These are phyloP conservation scores for Gnathonemus echidnorhynchus DNA, from an alignment of 2,113 vertebrate species.

Conservation along the genomic window DNA sequence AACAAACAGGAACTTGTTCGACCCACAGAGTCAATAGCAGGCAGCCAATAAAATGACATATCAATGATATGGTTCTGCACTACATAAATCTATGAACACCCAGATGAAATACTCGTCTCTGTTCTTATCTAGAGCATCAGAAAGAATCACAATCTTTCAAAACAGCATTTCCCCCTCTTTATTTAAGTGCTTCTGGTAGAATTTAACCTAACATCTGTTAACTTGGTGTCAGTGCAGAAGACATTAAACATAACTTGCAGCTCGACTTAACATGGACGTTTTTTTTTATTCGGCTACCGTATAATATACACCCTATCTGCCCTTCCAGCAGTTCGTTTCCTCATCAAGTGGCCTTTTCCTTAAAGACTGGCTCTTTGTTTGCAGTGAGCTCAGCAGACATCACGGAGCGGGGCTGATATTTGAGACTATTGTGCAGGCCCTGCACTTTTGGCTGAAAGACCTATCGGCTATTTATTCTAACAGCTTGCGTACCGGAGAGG, in stretches of 20 bases:
- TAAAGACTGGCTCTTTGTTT: constrained; percentile 59
- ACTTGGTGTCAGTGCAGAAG: neutral
- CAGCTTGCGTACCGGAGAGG: neutral
- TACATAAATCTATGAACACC: neutral
- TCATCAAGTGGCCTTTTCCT: constrained; percentile 43
- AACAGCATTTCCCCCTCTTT: neutral
- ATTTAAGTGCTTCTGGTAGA: neutral
- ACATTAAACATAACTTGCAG: neutral
- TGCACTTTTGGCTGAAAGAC: constrained; percentile 24
- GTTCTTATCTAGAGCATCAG: neutral
- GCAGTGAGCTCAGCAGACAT: constrained; percentile 42
- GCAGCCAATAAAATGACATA: neutral
- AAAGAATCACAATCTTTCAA: neutral
- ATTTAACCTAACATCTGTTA: neutral
- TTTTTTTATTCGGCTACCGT: neutral
- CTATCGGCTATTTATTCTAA: constrained; percentile 10
- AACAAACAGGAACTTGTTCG: constrained; percentile 18
- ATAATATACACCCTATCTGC: neutral
- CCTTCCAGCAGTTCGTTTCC: constrained; percentile 34
- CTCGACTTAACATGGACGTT: neutral
- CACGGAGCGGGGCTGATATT: constrained; percentile 45
- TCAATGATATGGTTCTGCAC: neutral
- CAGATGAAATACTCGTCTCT: neutral
- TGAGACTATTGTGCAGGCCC: constrained; percentile 48
- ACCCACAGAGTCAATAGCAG: constrained; percentile 31